Evolutionary conservation across 1,140 invertebrate species (phyloP).

Genomic region (Planococcus citri): DNA sequence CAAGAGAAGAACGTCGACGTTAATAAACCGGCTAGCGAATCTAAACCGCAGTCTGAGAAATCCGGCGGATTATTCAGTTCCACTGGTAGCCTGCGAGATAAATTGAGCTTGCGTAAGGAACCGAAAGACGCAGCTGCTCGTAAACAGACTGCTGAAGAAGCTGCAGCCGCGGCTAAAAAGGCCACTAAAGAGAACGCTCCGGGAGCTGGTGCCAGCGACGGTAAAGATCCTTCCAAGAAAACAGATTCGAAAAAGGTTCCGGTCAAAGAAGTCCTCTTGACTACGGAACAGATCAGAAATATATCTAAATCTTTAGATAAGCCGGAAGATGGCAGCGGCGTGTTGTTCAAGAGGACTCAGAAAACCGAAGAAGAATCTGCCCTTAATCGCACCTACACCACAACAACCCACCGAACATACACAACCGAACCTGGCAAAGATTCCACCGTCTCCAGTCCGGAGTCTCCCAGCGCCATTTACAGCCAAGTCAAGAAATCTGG

Average conservation of each 20-base stretch:
- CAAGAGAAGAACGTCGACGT: conserved; percentile 25
- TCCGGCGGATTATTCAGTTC: not conserved
- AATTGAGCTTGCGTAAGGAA: not conserved
- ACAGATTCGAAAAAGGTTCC: not conserved
- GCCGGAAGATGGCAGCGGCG: not conserved
- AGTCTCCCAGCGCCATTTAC: not conserved
- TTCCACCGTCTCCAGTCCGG: not conserved
- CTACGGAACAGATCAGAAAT: not conserved
- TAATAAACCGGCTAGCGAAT: not conserved
- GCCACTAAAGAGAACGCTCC: too few species aligned
- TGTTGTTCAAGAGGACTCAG: not conserved
- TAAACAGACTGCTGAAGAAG: too few species aligned
- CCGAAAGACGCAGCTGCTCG: not conserved
- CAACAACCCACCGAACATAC: not conserved
- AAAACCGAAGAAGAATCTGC: not conserved
- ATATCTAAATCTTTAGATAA: not conserved
- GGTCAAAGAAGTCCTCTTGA: not conserved
- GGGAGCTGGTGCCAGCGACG: too few species aligned
- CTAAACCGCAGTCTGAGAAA: not conserved
- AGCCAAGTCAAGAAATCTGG: not conserved
- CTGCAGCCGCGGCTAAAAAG: not conserved
- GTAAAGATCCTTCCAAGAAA: too few species aligned
- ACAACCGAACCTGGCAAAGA: not conserved
- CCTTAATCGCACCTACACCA: not conserved
- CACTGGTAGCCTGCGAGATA: not conserved